Base-by-base conservation (phyloP, 2,797 vertebrate genomes). In the Ctenosaura bakeri region DNA sequence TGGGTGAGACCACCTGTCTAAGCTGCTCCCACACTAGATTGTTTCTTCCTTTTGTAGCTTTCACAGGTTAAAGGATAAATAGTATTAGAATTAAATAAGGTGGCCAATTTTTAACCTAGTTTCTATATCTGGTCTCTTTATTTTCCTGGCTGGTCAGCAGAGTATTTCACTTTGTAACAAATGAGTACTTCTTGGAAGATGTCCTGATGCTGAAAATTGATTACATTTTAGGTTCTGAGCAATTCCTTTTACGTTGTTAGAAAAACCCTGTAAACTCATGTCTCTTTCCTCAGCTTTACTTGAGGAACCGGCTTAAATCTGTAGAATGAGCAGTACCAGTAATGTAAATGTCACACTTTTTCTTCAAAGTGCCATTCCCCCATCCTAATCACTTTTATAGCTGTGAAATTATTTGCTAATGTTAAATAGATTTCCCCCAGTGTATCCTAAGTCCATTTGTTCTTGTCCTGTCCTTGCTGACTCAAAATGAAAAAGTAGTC, bases 381-480 rank as follows among this genome's bases (percentile, higher is more conserved):
- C 87, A 91, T 92, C 88, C 83, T 88, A 87, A 94, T 88, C 91
- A 80, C 91, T 91, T 91, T 94, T 89, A 85, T 83, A 76, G 83
- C n/a, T 81, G 81, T 86, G 62, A 93, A 90, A 95, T 88, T 52
- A 91, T 94, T 93, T 96, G 86, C 90, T 94, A 91, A 94, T 88
- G 87, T 80, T 93, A 74, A 94, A 86, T 90, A 94, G 86, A 91
- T 94, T 94, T 94, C 87, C 86, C 38, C 90, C 93, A 88, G 84
- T 91, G 89, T 73, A 89, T 91, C 84, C 50, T 91, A 94, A 92
- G 91, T 92, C 90, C 87, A 95, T 95, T 94, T 93, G 85, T 91
- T 81, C 93, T 95, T 93, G 20, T 92, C 93, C 92, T 92, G 92
- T 89, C 86, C 88, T 95, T 95, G 94, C 94, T 92, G 91, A 92